Evolutionary conservation across 53 echinoderm and acorn worm species (phyloP).

Genomic region (Actinopyga echinites): DNA sequence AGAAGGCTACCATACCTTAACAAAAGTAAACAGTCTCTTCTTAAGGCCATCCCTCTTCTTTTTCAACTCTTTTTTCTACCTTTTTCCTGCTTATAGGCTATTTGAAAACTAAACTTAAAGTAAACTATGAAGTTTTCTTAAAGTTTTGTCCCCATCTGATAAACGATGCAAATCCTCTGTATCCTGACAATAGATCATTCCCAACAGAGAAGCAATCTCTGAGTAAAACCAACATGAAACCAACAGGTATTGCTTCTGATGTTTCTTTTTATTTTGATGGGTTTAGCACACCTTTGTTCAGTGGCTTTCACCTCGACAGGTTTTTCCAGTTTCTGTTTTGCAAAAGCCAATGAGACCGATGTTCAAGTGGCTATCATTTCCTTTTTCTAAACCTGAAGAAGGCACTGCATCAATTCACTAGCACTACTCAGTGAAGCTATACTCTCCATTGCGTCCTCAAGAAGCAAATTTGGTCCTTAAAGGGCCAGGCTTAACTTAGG

Average conservation of each 20-base stretch:
- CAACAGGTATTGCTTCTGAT: background rate
- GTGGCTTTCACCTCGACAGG: conserved; percentile 5
- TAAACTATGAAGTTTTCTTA: too few relatives aligned
- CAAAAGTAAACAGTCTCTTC: too few relatives aligned
- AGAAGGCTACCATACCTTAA: too few relatives aligned
- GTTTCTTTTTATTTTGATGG: conserved; percentile 2
- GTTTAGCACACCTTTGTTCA: conserved; percentile 2
- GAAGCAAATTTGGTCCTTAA: background rate
- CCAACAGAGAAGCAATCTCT: too few relatives aligned
- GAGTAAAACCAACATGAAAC: background rate
- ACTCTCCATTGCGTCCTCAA: background rate
- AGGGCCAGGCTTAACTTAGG: background rate
- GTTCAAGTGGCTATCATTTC: conserved; percentile 21
- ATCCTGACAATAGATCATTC: too few relatives aligned
- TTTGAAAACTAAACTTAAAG: too few relatives aligned
- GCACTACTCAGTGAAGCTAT: background rate
- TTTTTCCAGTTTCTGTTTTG: conserved; percentile 9
- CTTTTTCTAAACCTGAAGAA: background rate
- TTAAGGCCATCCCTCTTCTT: too few relatives aligned
- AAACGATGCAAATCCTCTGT: too few relatives aligned
- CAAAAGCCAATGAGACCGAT: conserved; percentile 4
- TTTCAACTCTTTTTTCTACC: too few relatives aligned
- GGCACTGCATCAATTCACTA: background rate
- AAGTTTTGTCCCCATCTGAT: too few relatives aligned
- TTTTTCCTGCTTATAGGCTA: too few relatives aligned